phyloP scores from a whole-genome alignment of 2,113 vertebrate species.

The Triplophysa siluroides region DNA sequence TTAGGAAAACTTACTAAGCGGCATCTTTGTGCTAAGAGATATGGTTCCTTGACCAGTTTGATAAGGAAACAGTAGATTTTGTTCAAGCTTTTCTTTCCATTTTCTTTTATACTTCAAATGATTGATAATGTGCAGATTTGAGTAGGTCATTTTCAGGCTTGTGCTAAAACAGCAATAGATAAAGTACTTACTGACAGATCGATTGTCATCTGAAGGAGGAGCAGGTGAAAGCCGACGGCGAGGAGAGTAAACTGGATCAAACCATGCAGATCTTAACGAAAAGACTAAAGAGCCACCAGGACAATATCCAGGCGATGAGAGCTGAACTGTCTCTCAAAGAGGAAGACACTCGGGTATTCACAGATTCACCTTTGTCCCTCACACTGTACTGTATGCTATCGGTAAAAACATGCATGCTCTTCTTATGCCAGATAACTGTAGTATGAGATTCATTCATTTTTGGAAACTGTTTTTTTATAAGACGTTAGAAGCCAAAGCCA shows the following conservation, averaged over 20 bases:
- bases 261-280: constrained; percentile 72
- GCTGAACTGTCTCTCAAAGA: constrained; percentile 69
- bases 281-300: constrained; percentile 73
- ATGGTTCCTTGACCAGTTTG: no score
- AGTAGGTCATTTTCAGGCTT: background rate
- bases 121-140: no score
- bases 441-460: background rate
- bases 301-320: constrained; percentile 70
- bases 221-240: constrained; percentile 74
- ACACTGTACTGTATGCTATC: background rate
- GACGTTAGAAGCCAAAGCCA: constrained; percentile 79
- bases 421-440: background rate
- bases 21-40: no score
- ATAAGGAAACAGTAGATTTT: no score
- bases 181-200: background rate
- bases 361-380: background rate
- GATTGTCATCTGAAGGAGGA: constrained; percentile 73
- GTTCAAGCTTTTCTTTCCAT: no score
- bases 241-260: constrained; percentile 72
- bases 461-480: constrained; percentile 46
- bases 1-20: no score
- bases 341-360: constrained; percentile 73
- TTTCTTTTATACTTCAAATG: no score
- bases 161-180: background rate
- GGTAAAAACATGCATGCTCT: background rate